Evolutionary conservation across 2,888 invertebrate species (phyloP).

Genomic region (Latrodectus elegans): DNA sequence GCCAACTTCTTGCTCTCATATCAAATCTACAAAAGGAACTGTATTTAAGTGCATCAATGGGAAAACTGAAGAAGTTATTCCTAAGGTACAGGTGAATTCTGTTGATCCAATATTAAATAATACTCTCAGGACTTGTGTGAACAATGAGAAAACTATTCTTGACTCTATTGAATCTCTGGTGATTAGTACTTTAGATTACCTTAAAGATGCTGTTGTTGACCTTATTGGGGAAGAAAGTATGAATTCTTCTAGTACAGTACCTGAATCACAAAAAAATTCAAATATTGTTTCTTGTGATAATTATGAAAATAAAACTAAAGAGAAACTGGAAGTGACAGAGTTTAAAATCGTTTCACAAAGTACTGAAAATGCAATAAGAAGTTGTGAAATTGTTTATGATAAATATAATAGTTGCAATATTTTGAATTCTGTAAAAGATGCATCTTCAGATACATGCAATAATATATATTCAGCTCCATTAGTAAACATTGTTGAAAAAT

Average conservation of each 20-base stretch:
- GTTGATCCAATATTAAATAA: too few relatives aligned
- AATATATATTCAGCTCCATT: not conserved
- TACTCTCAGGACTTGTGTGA: too few relatives aligned
- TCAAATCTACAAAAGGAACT: not conserved
- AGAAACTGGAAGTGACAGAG: not conserved
- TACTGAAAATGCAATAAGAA: not conserved
- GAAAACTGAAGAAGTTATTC: too few relatives aligned
- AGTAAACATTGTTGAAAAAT: not conserved
- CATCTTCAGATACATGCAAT: constrained; percentile 9
- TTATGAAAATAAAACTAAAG: constrained; percentile 11
- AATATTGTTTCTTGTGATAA: constrained; percentile 40
- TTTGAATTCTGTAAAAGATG: not conserved
- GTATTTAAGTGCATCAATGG: too few relatives aligned
- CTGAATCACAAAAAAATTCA: constrained; percentile 26
- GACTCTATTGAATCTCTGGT: too few relatives aligned
- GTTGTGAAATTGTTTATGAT: not conserved
- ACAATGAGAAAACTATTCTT: too few relatives aligned
- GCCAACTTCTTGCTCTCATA: not conserved
- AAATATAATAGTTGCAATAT: constrained; percentile 12
- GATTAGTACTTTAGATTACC: too few relatives aligned
- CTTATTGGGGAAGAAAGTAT: too few relatives aligned
- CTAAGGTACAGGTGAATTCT: too few relatives aligned
- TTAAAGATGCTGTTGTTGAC: too few relatives aligned
- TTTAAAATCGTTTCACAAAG: not conserved
- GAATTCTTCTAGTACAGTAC: constrained; percentile 13